phyloP scores from a whole-genome alignment of 2,113 vertebrate genomes.

The Indicator indicator region DNA sequence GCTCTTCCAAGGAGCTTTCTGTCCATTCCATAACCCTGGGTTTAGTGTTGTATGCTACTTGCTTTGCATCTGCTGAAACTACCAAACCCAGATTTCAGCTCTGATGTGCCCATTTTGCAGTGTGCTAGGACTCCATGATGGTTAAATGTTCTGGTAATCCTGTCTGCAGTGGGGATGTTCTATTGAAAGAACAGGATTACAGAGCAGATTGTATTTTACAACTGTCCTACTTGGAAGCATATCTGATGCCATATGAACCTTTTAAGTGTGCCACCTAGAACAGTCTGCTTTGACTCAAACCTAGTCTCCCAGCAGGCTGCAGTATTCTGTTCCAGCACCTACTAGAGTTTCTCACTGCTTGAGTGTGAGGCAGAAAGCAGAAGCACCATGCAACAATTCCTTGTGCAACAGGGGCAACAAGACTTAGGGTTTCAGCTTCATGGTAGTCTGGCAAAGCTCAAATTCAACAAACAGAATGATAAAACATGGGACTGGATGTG shows the following conservation, averaged over 20 bases:
- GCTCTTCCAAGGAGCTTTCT: background rate
- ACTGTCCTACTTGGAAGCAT: constrained; percentile 1
- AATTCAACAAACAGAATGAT: background rate
- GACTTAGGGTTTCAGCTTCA: background rate
- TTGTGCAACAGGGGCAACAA: background rate
- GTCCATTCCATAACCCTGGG: background rate
- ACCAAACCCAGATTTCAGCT: background rate
- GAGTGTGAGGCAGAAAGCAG: background rate
- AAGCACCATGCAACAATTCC: background rate
- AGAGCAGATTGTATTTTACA: constrained; percentile 13
- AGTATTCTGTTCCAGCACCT: background rate
- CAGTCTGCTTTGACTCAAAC: constrained; percentile 7
- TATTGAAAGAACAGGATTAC: background rate
- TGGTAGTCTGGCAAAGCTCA: background rate
- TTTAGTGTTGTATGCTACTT: background rate
- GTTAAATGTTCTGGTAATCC: background rate
- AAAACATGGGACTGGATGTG: background rate
- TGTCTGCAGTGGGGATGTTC: background rate
- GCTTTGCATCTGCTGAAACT: background rate
- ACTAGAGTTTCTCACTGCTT: background rate
- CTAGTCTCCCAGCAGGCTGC: background rate
- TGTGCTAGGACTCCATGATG: background rate
- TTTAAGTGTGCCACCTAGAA: constrained; percentile 17
- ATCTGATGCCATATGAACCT: background rate
- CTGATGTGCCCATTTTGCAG: background rate